Percentiles rank a stretch among this genome's conserved stretches.
These are phyloP conservation scores for Butorides virescens DNA, from an alignment of 2,113 vertebrate species.

Conservation along the genomic window DNA sequence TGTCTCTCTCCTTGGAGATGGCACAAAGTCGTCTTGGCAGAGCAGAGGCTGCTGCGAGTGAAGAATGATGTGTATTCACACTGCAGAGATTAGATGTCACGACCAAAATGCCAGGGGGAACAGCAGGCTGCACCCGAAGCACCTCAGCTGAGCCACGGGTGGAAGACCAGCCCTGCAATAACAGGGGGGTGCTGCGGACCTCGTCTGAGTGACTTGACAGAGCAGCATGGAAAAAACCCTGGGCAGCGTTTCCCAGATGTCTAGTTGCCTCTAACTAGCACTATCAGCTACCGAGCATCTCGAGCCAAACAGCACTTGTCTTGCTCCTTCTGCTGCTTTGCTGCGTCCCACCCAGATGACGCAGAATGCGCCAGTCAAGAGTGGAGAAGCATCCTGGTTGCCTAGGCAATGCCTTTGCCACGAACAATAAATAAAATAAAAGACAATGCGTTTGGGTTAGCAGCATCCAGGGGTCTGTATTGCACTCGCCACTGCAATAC, in stretches of 20 bases:
- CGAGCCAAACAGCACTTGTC: background rate
- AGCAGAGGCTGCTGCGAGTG: background rate
- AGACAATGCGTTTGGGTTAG: background rate
- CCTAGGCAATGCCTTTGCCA: slow-evolving; percentile 40
- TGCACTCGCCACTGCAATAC: background rate
- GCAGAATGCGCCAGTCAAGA: background rate
- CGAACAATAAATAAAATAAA: background rate
- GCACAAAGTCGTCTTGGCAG: background rate
- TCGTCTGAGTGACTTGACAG: background rate
- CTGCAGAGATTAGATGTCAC: background rate
- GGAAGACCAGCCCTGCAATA: background rate
- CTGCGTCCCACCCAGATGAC: background rate
- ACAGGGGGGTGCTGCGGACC: background rate
- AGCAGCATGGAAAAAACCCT: background rate
- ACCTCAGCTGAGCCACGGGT: background rate
- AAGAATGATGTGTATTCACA: background rate
- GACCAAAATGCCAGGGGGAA: background rate
- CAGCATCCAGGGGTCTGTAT: background rate
- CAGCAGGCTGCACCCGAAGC: rapidly evolving
- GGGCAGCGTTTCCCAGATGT: background rate
- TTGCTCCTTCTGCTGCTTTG: background rate
- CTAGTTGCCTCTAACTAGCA: background rate
- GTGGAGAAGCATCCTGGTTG: slow-evolving; percentile 25
- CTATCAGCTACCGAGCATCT: background rate
- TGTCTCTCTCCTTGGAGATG: background rate